Base-by-base conservation (phyloP, 2,888 invertebrate species). In the Tortricodes alternella region DNA sequence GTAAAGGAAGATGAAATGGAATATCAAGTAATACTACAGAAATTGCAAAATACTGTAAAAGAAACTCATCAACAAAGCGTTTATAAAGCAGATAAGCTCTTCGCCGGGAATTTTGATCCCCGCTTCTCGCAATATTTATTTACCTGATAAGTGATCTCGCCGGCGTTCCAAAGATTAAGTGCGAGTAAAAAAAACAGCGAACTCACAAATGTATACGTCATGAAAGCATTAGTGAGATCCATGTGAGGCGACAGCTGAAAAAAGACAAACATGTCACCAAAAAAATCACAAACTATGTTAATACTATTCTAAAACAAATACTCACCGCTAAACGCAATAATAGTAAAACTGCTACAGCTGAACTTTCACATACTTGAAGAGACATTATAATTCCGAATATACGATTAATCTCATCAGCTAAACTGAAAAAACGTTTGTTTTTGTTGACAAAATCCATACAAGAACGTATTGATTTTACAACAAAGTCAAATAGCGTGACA, bases 321-420 rank as follows among this genome's bases (percentile, higher is more conserved):
- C 85, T 74, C 67, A 87, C 87, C 70, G 85, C 85, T 65, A 88
- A 76, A 62, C 86, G 84, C 53, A 88, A 72, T 67, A 89, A 68
- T 53, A 89, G 83, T 64, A 89, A 71, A 58, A 87, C 85, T 34
- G 85, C 87, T n/a, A 85, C 82, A 21, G 84, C 83, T 18, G 85
- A 89, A 73, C 87, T 85, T 71, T 86, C 82, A 58, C 86, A 87
- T 53, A 89, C 86, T 80, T 88, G 86, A 61, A 89, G 78, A 64
- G 88, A 88, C 88, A 89, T 89, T 74, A 85, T 87, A 70, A 85
- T 77, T 57, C 88, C 86, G 60, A 89, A 89, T 68, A 87, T 76
- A 68, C 84, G 82, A 67, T 84, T 70, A 63, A 88, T 80, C 72
- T 89, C 85, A 56, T 80, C 78, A 52, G 78, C 74, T 64, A 89